Evolutionary conservation across 2,113 vertebrate genomes (phyloP).

Genomic region (Carassius carassius): DNA sequence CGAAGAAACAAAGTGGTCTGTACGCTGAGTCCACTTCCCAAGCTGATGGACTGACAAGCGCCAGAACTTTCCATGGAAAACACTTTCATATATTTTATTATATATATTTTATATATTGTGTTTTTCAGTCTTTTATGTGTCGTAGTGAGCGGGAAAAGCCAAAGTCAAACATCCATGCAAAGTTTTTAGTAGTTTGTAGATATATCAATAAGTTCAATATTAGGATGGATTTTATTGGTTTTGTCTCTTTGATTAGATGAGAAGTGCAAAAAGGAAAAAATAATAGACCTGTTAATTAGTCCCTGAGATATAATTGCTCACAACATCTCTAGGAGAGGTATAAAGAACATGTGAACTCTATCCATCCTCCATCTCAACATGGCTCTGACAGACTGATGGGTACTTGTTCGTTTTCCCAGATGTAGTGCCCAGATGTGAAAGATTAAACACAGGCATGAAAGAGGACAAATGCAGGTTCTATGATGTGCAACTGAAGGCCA

Average conservation of each 20-base stretch:
- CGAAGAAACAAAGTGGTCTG: constrained; percentile 66
- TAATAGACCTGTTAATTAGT: neutral
- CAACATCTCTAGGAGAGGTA: constrained; percentile 8
- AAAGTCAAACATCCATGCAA: constrained; percentile 41
- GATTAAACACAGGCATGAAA: constrained; percentile 62
- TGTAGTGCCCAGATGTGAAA: constrained; percentile 66
- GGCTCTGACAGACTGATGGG: constrained; percentile 60
- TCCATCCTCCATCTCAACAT: constrained; percentile 44
- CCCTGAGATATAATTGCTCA: neutral
- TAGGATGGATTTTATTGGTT: neutral
- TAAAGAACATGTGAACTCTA: constrained; percentile 51
- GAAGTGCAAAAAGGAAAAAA: neutral
- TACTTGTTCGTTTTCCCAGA: constrained; percentile 62
- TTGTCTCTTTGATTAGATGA: no score
- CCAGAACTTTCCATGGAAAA: constrained; percentile 78
- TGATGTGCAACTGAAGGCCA: constrained; percentile 63
- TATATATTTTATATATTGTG: constrained; percentile 51
- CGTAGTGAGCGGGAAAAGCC: constrained; percentile 71
- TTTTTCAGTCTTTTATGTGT: constrained; percentile 63
- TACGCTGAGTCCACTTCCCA: constrained; percentile 63
- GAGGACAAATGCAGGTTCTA: constrained; percentile 47
- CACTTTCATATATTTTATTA: constrained; percentile 60
- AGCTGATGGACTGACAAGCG: constrained; percentile 70
- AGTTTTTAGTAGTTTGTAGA: neutral
- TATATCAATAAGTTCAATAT: neutral